Evolutionary conservation across 2,797 vertebrate species (phyloP), one percentile per base, ranked within the genome.

Genomic region (Ctenosaura bakeri): DNA sequence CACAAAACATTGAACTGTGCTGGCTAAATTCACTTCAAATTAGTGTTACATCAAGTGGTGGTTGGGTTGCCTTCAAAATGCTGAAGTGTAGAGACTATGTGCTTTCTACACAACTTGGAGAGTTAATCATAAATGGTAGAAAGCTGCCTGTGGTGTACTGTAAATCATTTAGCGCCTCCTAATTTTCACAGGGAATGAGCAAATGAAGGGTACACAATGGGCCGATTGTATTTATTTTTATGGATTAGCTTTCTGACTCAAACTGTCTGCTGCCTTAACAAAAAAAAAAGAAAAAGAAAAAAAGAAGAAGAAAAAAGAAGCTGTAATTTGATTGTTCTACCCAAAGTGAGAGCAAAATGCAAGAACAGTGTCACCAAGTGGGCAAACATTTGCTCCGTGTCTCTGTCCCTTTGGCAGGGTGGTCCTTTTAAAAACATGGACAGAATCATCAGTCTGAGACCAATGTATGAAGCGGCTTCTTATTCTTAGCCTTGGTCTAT

Each of bases 281-380:
- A 32, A 35, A 56, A 56, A 73, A 54, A 85, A 71, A 1, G n/a
- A n/a, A n/a, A n/a, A n/a, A n/a, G n/a, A n/a, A n/a, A n/a, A n/a
- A n/a, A n/a, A n/a, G n/a, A n/a, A n/a, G n/a, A n/a, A n/a, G n/a
- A 35, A 56, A 56, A 73, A 54, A 85, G 52, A 1, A 1, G 69
- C 24, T 89, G 14, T 1, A 91, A 81, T 89, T 85, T 71, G 2
- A 14, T 93, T 81, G 8, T 35, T n/a, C 12, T 13, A 38, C n/a
- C 66, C 46, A 66, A 69, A 18, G 10, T 79, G 93, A 92, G 92
- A 83, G 66, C 18, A 89, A 90, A 91, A 91, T 91, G 76, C 71
- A 94, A 96, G 95, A 94, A 87, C 87, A 89, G 32, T 91, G 89
- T 92, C 59, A 90, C 77, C 73, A 38, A 80, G 77, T 90, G 85